Evolutionary conservation across 2,888 invertebrate species (phyloP).

Genomic region (Amblyteles armatorius): DNA sequence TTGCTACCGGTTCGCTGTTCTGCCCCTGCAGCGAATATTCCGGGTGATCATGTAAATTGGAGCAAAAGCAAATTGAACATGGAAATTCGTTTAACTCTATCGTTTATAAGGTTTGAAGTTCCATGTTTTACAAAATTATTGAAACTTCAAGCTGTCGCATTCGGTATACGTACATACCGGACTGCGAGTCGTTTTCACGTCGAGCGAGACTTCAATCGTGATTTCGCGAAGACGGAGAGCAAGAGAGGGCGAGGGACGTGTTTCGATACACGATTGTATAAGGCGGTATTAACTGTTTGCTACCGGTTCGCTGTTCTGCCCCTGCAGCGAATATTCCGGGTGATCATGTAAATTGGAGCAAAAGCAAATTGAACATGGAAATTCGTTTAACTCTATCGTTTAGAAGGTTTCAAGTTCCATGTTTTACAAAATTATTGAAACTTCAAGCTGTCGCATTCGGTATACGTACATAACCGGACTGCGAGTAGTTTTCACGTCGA

Average conservation of each 20-base stretch:
- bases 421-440: conserved; percentile 2
- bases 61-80: conserved; percentile 6
- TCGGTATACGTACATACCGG: not conserved
- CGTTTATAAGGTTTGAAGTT: not conserved
- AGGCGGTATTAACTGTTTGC: not conserved
- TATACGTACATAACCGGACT: not conserved
- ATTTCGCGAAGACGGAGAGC: conserved; percentile 40
- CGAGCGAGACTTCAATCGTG: conserved; percentile 28
- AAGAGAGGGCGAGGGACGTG: conserved; percentile 12
- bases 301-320: not conserved
- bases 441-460: not conserved
- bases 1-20: conserved; percentile 3
- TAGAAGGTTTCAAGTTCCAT: not conserved
- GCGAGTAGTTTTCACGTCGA: too few species aligned
- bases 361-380: conserved; percentile 11
- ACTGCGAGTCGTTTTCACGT: not conserved
- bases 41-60: conserved; percentile 2
- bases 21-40: not conserved
- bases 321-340: not conserved
- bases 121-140: not conserved
- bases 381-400: not conserved
- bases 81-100: not conserved
- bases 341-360: not conserved
- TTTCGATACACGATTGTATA: conserved; percentile 41
- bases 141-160: not conserved